phyloP scores from a whole-genome alignment of 2,113 vertebrate genomes.

The Pteronura brasiliensis region DNA sequence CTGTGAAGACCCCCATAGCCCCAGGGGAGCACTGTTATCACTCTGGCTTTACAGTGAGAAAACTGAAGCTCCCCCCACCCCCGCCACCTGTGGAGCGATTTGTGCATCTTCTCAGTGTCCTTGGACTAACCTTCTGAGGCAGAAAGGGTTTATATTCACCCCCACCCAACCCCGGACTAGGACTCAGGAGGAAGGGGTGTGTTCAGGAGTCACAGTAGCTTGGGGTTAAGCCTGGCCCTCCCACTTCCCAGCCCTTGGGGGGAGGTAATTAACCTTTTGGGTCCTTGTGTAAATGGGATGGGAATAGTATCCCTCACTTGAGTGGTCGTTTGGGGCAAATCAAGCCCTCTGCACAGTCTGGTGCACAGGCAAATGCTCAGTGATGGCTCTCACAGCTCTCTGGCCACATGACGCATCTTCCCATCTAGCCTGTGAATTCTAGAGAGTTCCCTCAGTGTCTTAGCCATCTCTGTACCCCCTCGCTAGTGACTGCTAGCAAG shows the following conservation, averaged over 20 bases:
- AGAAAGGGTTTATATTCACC: neutral
- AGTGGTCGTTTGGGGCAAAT: neutral
- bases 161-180: rapidly evolving
- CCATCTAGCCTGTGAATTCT: neutral
- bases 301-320: neutral
- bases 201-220: neutral
- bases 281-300: neutral
- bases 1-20: neutral
- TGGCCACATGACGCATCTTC: neutral
- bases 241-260: neutral
- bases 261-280: neutral
- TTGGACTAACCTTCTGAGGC: neutral
- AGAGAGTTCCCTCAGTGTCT: neutral
- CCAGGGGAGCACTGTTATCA: neutral
- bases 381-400: neutral
- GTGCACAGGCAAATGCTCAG: rapidly evolving
- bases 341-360: neutral
- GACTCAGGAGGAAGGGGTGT: neutral
- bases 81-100: neutral
- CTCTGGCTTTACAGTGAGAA: neutral
- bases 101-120: neutral
- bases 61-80: neutral
- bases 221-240: neutral
- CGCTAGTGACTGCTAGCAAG: neutral
- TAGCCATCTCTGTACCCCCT: neutral